phyloP scores from a whole-genome alignment of 1,140 invertebrate genomes.

The Drosophila sp. region DNA sequence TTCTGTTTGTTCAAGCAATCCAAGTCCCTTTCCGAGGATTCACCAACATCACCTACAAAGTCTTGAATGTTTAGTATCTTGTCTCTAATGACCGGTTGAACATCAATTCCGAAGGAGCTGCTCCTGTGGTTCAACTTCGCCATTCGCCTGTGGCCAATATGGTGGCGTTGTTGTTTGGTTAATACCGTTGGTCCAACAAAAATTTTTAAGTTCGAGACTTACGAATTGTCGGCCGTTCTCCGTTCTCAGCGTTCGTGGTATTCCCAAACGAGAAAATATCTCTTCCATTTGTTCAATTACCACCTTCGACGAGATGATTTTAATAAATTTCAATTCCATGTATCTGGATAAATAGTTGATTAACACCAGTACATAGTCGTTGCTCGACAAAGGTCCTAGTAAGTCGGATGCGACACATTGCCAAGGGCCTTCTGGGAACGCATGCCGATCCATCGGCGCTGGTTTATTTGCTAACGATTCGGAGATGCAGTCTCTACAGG shows the following conservation, averaged over 20 bases:
- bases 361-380: background rate
- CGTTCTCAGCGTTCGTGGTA: background rate
- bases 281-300: background rate
- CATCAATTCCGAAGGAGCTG: constrained; percentile 23
- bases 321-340: background rate
- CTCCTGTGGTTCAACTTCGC: constrained; percentile 3
- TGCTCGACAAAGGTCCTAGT: background rate
- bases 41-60: no score
- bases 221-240: no score
- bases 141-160: no score
- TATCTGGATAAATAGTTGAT: background rate
- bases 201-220: background rate
- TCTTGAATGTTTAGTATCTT: constrained; percentile 8
- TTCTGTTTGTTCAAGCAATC: constrained; percentile 5
- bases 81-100: constrained; percentile 36
- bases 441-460: background rate
- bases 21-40: no score
- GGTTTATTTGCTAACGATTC: background rate
- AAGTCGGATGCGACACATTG: background rate
- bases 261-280: background rate
- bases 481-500: background rate
- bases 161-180: background rate
- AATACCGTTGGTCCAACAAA: background rate
- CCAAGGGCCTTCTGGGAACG: background rate
- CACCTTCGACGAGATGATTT: background rate